Evolutionary conservation across 2,113 vertebrate genomes (phyloP), one percentile per base, ranked within the genome.

Genomic region (Sprattus sprattus): DNA sequence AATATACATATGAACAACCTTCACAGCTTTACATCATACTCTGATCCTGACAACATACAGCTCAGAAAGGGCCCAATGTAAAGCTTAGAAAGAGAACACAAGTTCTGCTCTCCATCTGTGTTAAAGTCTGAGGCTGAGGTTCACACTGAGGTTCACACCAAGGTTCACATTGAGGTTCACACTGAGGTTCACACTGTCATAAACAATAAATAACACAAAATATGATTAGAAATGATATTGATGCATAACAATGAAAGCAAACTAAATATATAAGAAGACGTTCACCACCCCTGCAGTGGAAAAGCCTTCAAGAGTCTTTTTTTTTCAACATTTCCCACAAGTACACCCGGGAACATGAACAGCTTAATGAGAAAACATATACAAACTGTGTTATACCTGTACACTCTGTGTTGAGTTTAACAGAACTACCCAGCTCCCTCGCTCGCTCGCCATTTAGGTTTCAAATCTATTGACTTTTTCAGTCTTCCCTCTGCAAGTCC

Each of bases 301-400:
- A 78, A 11, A n/a, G 60, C 6, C 60, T 25, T 64, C 22, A 20
- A 8, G 47, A 11, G 8, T 49, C 47, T 49, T 49, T 8, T 9
- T 78, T 2, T 16, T 28, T 78, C 2, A 96, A 98, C 96, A 96
- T 96, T 97, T 94, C 96, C 96, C 95, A 96, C 95, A 96, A 97
- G 97, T 97, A 96, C 96, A 47, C 54, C 25, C 32, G 39, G 71
- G 13, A n/a, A 81, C 49, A 82, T 6, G 25, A 45, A 49, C 49
- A 82, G 82, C 47, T 84, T 15, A 2, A 71, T 71, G 64, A 71
- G 4, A 32, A 28, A 54, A 54, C 16, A 54, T 54, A 13, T 54
- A 25, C 20, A 32, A 32, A 32, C 64, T 10, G 8, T 25, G 1
- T 71, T 8, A 7, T 39, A 16, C 28, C 71, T 39, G 10, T 8